A percentile compares a stretch with the other conserved stretches of the same genome.
phyloP scores from a whole-genome alignment of 2,888 invertebrate species.

The Metalampra italica region DNA sequence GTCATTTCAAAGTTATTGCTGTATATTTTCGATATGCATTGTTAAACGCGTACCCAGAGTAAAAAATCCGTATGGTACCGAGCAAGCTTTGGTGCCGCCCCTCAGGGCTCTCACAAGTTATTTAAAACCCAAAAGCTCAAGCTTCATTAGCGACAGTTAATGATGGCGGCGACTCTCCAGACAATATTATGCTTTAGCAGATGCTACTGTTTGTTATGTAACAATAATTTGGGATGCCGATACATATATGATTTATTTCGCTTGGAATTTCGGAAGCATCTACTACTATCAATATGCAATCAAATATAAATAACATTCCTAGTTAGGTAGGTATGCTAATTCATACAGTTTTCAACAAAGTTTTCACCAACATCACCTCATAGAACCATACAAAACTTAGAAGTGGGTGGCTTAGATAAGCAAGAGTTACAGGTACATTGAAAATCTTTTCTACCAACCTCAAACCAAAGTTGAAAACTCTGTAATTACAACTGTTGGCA shows the following conservation, averaged over 20 bases:
- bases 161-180: constrained; percentile 63
- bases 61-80: constrained; percentile 58
- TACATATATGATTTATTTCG: not conserved
- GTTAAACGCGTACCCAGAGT: constrained; percentile 56
- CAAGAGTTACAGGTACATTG: too few species aligned
- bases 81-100: constrained; percentile 52
- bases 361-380: too few species aligned
- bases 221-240: constrained; percentile 30
- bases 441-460: not conserved
- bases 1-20: constrained; percentile 56
- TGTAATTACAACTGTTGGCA: not conserved
- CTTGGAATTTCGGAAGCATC: too few species aligned
- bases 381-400: not conserved
- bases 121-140: constrained; percentile 72
- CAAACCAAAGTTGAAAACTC: not conserved
- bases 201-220: constrained; percentile 45
- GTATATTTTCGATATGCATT: constrained; percentile 56
- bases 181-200: constrained; percentile 46
- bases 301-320: too few species aligned
- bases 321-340: too few species aligned
- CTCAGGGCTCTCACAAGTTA: constrained; percentile 56
- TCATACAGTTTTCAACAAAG: too few species aligned
- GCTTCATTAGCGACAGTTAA: constrained; percentile 76
- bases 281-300: too few species aligned
- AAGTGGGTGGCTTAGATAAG: constrained; percentile 4